Evolutionary conservation across 2,888 invertebrate genomes (phyloP), one percentile per base, ranked within the genome.

Genomic region (Drepana falcataria): DNA sequence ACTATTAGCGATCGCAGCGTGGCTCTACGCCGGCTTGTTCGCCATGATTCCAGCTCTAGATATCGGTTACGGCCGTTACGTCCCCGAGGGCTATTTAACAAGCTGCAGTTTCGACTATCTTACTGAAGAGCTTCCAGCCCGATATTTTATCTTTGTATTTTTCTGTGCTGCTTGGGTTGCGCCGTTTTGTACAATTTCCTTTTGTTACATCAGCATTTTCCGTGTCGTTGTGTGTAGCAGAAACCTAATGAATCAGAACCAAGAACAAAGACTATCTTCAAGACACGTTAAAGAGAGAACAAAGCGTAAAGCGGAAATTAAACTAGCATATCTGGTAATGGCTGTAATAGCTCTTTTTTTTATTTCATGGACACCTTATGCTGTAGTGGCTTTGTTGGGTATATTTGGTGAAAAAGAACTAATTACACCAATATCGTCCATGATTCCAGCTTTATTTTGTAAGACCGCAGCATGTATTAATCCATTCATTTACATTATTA

Each of bases 81-180:
- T 96, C 21, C 96, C 96, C 4, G 97, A 97, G 79, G 96, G 96
- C 2, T 96, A 93, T 74, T 92, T 96, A 57, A 96, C 96, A 34
- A 95, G 95, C 68, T 97, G 97, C 83, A 95, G 96, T 71, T 97
- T 96, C 76, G 96, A 97, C 81, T 97, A 97, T 73, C 91, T 97
- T 51, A 93, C 95, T 0, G 92, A 93, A n/a, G 92, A 93, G 54
- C 70, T 82, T 0, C 75, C 79, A 0, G 93, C 93, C 1, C 92
- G 93, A 52, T 91, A 92, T 57, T 97, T 95, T 75, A 95, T 96
- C 73, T 92, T 96, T 64, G 78, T 93, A 3, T 95, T 95, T 77
- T 96, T 95, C 78, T 91, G 94, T 47, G 95, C 94, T 0, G 96
- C 94, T 49, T 97, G 94, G 94, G 91, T 94, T 2, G 75, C 94